A percentile compares a stretch with the other conserved stretches of the same genome.
Conservation (phyloP, 2,113 vertebrate species). For the Hucho hucho region DNA sequence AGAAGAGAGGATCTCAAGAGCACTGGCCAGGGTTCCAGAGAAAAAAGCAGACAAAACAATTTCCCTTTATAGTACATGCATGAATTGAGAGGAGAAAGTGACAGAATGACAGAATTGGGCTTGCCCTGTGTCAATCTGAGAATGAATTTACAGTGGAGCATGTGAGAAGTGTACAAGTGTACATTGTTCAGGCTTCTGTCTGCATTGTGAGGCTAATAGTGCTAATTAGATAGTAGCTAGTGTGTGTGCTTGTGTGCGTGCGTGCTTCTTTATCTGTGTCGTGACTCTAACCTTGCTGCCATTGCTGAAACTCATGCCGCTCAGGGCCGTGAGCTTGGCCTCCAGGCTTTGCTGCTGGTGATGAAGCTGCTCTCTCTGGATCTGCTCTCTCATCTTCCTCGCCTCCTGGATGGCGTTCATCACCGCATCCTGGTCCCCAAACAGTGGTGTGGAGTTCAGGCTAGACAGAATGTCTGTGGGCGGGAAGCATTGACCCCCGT, state of each 20-base stretch:
- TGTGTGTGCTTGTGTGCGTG: too few relatives aligned
- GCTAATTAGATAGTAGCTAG: not conserved
- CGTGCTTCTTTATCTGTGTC: too few relatives aligned
- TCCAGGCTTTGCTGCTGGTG: slow-evolving; percentile 86
- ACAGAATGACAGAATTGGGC: too few relatives aligned
- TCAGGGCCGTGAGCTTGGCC: slow-evolving; percentile 87
- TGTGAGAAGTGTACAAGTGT: too few relatives aligned
- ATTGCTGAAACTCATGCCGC: slow-evolving; percentile 89
- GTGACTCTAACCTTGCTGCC: slow-evolving; percentile 87
- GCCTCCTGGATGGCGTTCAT: slow-evolving; percentile 99
- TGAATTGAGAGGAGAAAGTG: slow-evolving; percentile 3
- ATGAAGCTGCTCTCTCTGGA: slow-evolving; percentile 85
- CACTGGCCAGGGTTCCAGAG: slow-evolving; percentile 5
- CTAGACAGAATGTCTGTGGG: slow-evolving; percentile 94
- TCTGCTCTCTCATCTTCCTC: slow-evolving; percentile 96
- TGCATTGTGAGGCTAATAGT: not conserved
- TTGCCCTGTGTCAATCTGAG: too few relatives aligned
- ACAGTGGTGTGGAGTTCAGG: slow-evolving; percentile 94
- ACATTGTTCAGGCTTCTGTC: too few relatives aligned
- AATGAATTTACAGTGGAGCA: too few relatives aligned
- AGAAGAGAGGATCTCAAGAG: slow-evolving; percentile 40
- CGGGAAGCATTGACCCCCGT: slow-evolving; percentile 8
- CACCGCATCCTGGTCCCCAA: slow-evolving; percentile 98
- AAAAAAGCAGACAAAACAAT: slow-evolving; percentile 29
- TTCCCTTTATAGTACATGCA: slow-evolving; percentile 19